phyloP scores from a whole-genome alignment of 2,888 invertebrate genomes.

The Drosophila trichaetosa region DNA sequence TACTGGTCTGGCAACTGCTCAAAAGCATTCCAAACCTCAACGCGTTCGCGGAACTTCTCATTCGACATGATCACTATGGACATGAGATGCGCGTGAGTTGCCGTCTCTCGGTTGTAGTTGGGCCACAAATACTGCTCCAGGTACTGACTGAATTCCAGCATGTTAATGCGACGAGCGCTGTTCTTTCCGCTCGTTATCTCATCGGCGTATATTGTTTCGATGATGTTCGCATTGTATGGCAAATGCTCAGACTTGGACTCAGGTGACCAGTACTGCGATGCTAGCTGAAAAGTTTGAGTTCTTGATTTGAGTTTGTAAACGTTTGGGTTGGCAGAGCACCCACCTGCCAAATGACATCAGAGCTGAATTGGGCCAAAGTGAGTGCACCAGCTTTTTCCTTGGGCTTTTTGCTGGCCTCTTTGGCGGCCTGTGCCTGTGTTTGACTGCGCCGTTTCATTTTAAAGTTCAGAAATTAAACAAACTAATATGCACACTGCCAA shows the following conservation, averaged over 20 bases:
- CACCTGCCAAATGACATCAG: conserved; percentile 95
- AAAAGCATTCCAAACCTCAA: conserved; percentile 98
- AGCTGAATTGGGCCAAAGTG: conserved; percentile 95
- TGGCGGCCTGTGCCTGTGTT: conserved; percentile 30
- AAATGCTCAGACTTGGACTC: conserved; percentile 90
- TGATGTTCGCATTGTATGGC: conserved; percentile 91
- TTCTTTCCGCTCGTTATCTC: conserved; percentile 94
- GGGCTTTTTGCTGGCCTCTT: conserved; percentile 31
- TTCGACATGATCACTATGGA: conserved; percentile 99
- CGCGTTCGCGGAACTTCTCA: conserved; percentile 98
- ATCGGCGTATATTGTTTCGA: conserved; percentile 94
- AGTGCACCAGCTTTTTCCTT: conserved; percentile 71
- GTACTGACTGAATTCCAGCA: conserved; percentile 98
- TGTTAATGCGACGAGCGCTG: conserved; percentile 95
- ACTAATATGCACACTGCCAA: conserved; percentile 10
- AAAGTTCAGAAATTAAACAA: background rate
- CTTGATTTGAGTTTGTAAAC: conserved; percentile 27
- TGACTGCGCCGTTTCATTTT: conserved; percentile 68
- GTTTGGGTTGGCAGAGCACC: conserved; percentile 45
- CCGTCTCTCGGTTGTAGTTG: conserved; percentile 91
- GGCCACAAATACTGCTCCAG: conserved; percentile 99
- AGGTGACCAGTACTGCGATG: conserved; percentile 97
- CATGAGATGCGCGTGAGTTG: conserved; percentile 95
- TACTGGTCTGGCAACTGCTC: conserved; percentile 91
- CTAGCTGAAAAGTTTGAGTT: conserved; percentile 87